phyloP scores from a whole-genome alignment of 1,140 invertebrate genomes.

The Phthorimaea operculella region DNA sequence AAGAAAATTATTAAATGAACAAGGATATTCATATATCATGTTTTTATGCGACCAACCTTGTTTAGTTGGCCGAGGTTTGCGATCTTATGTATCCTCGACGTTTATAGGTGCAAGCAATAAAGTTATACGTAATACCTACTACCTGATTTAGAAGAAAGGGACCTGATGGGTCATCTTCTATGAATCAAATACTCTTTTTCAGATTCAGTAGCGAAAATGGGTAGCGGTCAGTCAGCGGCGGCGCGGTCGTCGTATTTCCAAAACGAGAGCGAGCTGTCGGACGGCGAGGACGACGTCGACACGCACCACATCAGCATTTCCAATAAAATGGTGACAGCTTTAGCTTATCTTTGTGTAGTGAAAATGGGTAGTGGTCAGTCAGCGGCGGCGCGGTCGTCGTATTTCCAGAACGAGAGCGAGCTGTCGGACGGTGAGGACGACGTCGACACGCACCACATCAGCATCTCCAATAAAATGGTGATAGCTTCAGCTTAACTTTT shows the following conservation, averaged over 20 bases:
- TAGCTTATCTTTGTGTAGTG: background rate
- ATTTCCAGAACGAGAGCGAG: constrained; percentile 26
- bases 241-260: constrained; percentile 39
- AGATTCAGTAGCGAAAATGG: constrained; percentile 27
- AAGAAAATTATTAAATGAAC: too few relatives aligned
- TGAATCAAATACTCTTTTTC: too few relatives aligned
- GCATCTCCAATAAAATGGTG: constrained; percentile 57
- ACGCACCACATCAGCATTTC: constrained; percentile 50
- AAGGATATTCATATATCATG: too few relatives aligned
- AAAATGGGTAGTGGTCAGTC: constrained; percentile 45
- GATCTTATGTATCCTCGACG: too few relatives aligned
- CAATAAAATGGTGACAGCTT: constrained; percentile 47
- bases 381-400: constrained; percentile 28
- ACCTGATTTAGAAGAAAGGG: too few relatives aligned
- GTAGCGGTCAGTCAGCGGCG: constrained; percentile 33
- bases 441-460: constrained; percentile 37
- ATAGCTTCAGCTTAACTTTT: background rate
- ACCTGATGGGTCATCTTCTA: too few relatives aligned
- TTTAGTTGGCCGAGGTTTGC: too few relatives aligned
- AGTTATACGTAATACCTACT: too few relatives aligned
- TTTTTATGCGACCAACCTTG: too few relatives aligned
- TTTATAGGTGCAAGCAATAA: too few relatives aligned
- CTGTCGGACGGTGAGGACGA: constrained; percentile 18
- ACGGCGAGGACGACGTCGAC: constrained; percentile 19
- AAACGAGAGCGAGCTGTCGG: constrained; percentile 9